Base-by-base conservation (phyloP, 1,140 invertebrate genomes). In the Papilio polytes region DNA sequence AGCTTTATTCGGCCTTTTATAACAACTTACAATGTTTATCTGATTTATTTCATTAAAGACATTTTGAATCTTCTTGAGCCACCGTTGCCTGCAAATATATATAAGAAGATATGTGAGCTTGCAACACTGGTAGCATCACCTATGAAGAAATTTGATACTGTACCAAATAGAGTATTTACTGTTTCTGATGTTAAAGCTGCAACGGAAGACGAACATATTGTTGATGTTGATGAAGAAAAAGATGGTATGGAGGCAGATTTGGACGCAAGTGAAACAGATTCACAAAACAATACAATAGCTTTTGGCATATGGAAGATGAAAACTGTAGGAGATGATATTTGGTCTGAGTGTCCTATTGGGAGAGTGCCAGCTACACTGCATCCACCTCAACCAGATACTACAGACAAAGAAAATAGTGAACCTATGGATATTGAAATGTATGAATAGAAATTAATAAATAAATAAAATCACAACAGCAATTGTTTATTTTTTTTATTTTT, bases 401-500 rank as follows among this genome's bases (percentile, higher is more conserved):
- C 77, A 56, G 12, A 72, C 22, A 63, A 72, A 36, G 18, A 46
- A 22, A 48, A n/a, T 10, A 72, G 15, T n/a, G 41, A 70, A 83
- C 26, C 48, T 31, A 80, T 48, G 66, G 44, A 80, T 56, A 3
- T 36, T 36, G 31, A 36, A 36, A n/a, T n/a, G n/a, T n/a, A n/a
- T n/a, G n/a, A n/a, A n/a, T n/a, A n/a, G n/a, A n/a, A n/a, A n/a
- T n/a, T n/a, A n/a, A n/a, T n/a, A n/a, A n/a, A n/a, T n/a, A n/a
- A n/a, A n/a, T n/a, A n/a, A n/a, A n/a, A n/a, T n/a, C n/a, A n/a
- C n/a, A n/a, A n/a, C 90, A 93, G 90, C 89, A 94, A 90, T 91
- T 93, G 86, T 92, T 93, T 93, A 91, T 89, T 93, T 91, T 91
- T 93, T 92, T 89, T 89, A 92, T 91, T 91, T 93, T 92, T 89